Conservation (phyloP, 2,797 vertebrate genomes). For the Trichosurus vulpecula region DNA sequence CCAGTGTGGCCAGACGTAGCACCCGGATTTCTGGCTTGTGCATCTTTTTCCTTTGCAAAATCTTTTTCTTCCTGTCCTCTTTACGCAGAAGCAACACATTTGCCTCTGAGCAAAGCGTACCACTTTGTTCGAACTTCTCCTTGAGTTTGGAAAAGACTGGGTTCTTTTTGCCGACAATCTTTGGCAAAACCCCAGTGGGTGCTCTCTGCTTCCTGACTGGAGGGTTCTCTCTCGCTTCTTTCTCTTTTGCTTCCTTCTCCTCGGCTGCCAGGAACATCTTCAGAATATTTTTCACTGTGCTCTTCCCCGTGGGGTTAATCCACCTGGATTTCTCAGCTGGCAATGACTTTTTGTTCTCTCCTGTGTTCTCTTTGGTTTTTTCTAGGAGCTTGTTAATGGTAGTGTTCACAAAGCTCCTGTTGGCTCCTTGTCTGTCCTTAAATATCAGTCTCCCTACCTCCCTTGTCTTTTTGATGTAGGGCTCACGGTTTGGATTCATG, state of each 20-base stretch:
- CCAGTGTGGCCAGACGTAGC: conserved; percentile 72
- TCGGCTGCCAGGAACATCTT: conserved; percentile 88
- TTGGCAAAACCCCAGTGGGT: conserved; percentile 71
- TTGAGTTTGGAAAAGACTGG: conserved; percentile 86
- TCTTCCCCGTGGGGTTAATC: conserved; percentile 67
- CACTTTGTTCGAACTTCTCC: conserved; percentile 88
- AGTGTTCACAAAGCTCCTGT: conserved; percentile 60
- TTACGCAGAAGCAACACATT: conserved; percentile 69
- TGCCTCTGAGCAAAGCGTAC: conserved; percentile 82
- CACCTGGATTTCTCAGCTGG: conserved; percentile 68
- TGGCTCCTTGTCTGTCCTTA: conserved; percentile 79
- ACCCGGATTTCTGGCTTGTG: conserved; percentile 79
- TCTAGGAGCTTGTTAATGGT: conserved; percentile 80
- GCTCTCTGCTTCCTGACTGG: conserved; percentile 39
- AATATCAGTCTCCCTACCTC: conserved; percentile 89
- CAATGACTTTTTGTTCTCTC: conserved; percentile 30
- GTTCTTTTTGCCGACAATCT: conserved; percentile 78
- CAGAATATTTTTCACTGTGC: conserved; percentile 89
- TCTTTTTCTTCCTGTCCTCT: conserved; percentile 60
- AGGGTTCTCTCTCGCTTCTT: conserved; percentile 73
- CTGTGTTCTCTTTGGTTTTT: conserved; percentile 70
- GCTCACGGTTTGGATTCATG: conserved; percentile 86
- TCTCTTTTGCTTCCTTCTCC: conserved; percentile 85
- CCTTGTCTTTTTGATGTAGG: conserved; percentile 85
- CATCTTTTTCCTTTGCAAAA: conserved; percentile 50